A percentile compares a stretch with the other conserved stretches of the same genome.
Evolutionary conservation across 2,797 vertebrate genomes (phyloP).

Genomic region (Chelidonichthys spinosus): DNA sequence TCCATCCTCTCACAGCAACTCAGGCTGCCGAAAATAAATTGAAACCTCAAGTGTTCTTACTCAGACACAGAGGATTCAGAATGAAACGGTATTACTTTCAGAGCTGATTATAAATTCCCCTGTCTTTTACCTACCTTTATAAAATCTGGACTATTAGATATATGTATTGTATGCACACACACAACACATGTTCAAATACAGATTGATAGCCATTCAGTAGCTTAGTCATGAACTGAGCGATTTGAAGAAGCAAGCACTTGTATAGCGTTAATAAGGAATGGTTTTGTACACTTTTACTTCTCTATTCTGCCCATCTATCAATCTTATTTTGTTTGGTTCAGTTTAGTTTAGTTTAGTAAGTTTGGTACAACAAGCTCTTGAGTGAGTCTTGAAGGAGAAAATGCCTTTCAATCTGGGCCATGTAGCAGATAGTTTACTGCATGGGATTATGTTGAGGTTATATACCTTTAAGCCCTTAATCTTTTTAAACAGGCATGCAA

Average conservation of each 20-base stretch:
- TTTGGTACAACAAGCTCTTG: slow-evolving; percentile 31
- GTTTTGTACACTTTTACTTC: slow-evolving; percentile 10
- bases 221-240: not conserved
- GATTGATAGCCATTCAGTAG: too few species aligned
- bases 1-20: slow-evolving; percentile 4
- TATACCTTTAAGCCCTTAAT: slow-evolving; percentile 35
- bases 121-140: not conserved
- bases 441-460: slow-evolving; percentile 18
- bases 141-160: slow-evolving; percentile 7
- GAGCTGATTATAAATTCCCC: slow-evolving; percentile 29
- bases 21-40: slow-evolving; percentile 39
- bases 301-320: slow-evolving; percentile 15
- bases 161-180: not conserved
- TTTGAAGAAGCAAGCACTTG: slow-evolving; percentile 19
- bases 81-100: slow-evolving; percentile 34
- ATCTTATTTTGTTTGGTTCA: slow-evolving; percentile 32
- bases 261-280: slow-evolving; percentile 17
- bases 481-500: slow-evolving; percentile 29
- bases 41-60: slow-evolving; percentile 2
- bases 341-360: slow-evolving; percentile 30
- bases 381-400: slow-evolving; percentile 34
- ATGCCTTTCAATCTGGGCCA: slow-evolving; percentile 36
- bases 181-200: too few species aligned
- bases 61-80: slow-evolving; percentile 29
- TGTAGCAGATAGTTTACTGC: slow-evolving; percentile 28